These are phyloP conservation scores for Alviniconcha marisindica DNA, from an alignment of 1,140 invertebrate species.

Conservation along the genomic window DNA sequence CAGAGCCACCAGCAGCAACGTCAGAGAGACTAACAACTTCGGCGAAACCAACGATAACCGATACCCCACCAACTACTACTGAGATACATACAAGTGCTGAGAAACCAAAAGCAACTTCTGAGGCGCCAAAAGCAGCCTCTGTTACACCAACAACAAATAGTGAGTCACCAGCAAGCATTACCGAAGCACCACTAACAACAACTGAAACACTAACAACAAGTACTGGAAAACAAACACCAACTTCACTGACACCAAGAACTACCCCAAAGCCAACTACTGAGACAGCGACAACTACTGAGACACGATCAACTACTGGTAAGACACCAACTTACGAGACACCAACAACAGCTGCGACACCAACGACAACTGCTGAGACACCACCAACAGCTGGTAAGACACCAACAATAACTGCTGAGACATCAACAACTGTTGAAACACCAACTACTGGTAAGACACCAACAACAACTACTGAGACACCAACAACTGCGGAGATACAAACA, in stretches of 20 bases:
- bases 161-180: background rate
- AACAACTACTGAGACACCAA: background rate
- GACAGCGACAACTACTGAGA: background rate
- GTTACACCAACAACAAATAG: no score
- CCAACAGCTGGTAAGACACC: background rate
- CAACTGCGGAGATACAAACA: background rate
- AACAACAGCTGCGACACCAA: constrained; percentile 13
- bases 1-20: no score
- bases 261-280: constrained; percentile 17
- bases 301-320: background rate
- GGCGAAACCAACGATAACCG: background rate
- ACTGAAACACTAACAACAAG: no score
- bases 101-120: constrained; percentile 31
- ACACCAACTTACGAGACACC: background rate
- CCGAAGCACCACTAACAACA: constrained; percentile 6
- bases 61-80: background rate
- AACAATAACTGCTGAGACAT: background rate
- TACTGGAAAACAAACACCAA: no score
- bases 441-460: background rate
- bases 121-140: background rate
- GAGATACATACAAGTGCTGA: background rate
- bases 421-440: background rate
- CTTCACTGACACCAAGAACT: background rate
- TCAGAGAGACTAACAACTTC: no score
- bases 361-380: background rate